phyloP scores from a whole-genome alignment of 1,140 invertebrate genomes.

The Drosophila eugracilis region DNA sequence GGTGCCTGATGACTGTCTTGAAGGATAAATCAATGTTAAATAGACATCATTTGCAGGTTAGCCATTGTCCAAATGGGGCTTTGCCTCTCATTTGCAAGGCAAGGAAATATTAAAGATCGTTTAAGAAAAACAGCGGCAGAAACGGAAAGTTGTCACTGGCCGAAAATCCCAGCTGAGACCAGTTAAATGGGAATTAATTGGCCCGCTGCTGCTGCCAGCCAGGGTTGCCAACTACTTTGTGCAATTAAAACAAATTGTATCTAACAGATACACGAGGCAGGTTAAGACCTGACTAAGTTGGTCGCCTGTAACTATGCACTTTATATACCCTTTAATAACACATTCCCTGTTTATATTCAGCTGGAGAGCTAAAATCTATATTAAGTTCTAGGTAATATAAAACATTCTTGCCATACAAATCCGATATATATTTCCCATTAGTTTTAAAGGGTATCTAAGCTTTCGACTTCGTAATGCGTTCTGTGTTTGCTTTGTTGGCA shows the following conservation, averaged over 20 bases:
- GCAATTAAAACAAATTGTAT: conserved; percentile 83
- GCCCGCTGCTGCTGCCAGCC: conserved; percentile 47
- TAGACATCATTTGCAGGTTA: not conserved
- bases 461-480: not conserved
- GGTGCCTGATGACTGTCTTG: too few species aligned
- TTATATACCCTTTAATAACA: conserved; percentile 1
- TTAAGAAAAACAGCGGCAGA: conserved; percentile 19
- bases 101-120: conserved; percentile 18
- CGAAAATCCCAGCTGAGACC: conserved; percentile 60
- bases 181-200: conserved; percentile 81
- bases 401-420: too few species aligned
- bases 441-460: conserved; percentile 10
- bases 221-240: conserved; percentile 78
- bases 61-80: not conserved
- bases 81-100: not conserved
- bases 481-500: conserved; percentile 1
- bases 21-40: too few species aligned
- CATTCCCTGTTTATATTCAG: too few species aligned
- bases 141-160: conserved; percentile 43
- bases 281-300: conserved; percentile 21
- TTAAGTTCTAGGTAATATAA: too few species aligned
- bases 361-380: too few species aligned
- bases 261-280: conserved; percentile 64
- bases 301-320: not conserved
- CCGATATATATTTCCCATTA: not conserved